Evolutionary conservation across 2,888 invertebrate genomes (phyloP).

Genomic region (Desoria tigrina): DNA sequence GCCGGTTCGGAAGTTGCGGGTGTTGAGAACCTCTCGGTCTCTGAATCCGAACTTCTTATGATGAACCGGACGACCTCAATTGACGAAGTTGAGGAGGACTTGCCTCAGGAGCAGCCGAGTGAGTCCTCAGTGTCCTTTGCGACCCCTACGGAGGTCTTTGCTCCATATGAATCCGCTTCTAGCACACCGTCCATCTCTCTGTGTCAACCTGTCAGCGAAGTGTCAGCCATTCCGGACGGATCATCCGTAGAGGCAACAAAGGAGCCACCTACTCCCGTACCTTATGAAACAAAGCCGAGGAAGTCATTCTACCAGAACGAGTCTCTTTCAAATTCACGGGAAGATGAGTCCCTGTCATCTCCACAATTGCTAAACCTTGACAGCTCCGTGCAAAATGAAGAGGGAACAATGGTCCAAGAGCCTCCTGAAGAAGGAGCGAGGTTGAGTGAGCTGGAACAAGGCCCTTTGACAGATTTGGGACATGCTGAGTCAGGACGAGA

Average conservation of each 20-base stretch:
- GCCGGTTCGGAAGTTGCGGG: conserved; percentile 51
- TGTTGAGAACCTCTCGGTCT: conserved; percentile 47
- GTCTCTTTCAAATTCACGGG: no score
- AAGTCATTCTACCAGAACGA: background rate
- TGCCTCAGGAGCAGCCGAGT: conserved; percentile 44
- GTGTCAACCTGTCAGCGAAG: no score
- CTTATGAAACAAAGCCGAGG: background rate
- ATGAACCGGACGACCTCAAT: conserved; percentile 53
- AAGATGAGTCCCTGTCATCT: background rate
- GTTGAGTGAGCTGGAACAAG: conserved; percentile 1
- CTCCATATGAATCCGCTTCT: background rate
- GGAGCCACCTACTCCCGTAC: background rate
- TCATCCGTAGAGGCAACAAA: no score
- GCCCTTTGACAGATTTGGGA: conserved; percentile 15
- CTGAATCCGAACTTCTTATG: conserved; percentile 48
- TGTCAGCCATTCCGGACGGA: no score
- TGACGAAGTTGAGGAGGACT: conserved; percentile 54
- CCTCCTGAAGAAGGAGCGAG: background rate
- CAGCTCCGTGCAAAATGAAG: no score
- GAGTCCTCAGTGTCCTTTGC: background rate
- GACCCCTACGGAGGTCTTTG: background rate
- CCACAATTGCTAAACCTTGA: background rate
- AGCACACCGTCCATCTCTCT: no score
- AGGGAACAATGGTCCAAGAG: no score
- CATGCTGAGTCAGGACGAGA: background rate